phyloP scores from a whole-genome alignment of 2,113 vertebrate species.

The Xiphias gladius region DNA sequence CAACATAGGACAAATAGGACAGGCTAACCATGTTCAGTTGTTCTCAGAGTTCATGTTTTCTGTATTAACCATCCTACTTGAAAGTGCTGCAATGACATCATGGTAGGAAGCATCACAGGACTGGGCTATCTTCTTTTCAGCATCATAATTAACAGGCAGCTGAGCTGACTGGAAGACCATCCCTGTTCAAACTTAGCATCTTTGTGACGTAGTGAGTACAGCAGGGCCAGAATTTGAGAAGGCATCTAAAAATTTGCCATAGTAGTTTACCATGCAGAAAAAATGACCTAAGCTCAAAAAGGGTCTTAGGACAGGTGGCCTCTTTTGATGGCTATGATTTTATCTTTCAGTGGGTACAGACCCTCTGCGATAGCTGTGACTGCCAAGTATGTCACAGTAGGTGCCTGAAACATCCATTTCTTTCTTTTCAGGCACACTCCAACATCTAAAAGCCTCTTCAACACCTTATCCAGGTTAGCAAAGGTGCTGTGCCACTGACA shows the following conservation, averaged over 20 bases:
- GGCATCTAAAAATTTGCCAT: not conserved
- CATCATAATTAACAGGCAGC: constrained; percentile 4
- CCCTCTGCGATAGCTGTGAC: constrained; percentile 3
- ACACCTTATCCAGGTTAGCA: constrained; percentile 14
- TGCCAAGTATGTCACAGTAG: constrained; percentile 1
- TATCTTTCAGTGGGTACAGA: constrained; percentile 14
- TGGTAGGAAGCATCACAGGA: not conserved
- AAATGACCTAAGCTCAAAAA: constrained; percentile 1
- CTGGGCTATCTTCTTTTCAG: constrained; percentile 5
- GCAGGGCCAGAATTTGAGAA: not conserved
- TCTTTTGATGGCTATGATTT: constrained; percentile 21
- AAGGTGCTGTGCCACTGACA: not conserved
- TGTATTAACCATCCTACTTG: not conserved
- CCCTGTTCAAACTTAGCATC: not conserved
- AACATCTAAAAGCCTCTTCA: constrained; percentile 15
- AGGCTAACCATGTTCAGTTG: not conserved
- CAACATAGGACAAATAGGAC: not conserved
- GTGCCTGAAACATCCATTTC: not conserved
- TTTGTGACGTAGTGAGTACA: not conserved
- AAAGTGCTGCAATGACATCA: not conserved
- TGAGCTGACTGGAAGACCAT: not conserved
- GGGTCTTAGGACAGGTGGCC: not conserved
- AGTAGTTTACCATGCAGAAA: not conserved
- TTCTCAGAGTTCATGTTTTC: not conserved
- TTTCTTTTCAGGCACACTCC: constrained; percentile 1